These are phyloP conservation scores for Apodemia mormo DNA, from an alignment of 2,888 invertebrate genomes.

Conservation along the genomic window DNA sequence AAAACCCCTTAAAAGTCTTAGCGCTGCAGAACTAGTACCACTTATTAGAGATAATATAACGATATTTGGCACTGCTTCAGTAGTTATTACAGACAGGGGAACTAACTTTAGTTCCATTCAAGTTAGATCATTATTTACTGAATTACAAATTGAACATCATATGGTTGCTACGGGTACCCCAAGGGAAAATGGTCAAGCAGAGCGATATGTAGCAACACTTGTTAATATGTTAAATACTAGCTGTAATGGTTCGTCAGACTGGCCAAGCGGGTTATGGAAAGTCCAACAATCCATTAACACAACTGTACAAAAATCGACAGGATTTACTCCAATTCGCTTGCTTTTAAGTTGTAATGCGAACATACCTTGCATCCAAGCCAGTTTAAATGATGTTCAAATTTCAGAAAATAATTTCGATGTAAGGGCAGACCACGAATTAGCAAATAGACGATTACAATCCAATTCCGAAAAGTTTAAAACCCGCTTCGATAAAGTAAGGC, in stretches of 20 bases:
- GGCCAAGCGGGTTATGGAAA: constrained; percentile 8
- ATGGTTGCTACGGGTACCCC: constrained; percentile 26
- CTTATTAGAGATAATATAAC: constrained; percentile 38
- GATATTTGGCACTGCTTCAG: background rate
- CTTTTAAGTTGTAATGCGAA: background rate
- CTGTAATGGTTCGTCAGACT: constrained; percentile 4
- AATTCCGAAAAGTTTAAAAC: background rate
- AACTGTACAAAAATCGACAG: constrained; percentile 5
- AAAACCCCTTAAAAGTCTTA: constrained; percentile 40
- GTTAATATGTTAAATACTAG: too few species aligned
- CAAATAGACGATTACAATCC: background rate
- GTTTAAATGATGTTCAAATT: background rate
- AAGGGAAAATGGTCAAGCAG: too few species aligned
- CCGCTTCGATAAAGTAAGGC: constrained; percentile 14
- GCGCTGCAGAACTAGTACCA: constrained; percentile 33
- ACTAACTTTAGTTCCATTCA: constrained; percentile 32
- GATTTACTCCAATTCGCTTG: background rate
- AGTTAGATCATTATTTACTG: constrained; percentile 27
- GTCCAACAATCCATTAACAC: constrained; percentile 9
- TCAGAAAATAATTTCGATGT: background rate
- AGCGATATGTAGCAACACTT: too few species aligned
- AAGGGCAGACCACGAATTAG: background rate
- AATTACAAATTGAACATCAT: constrained; percentile 32
- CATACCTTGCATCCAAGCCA: background rate
- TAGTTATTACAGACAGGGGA: constrained; percentile 33